Percentiles rank a stretch among this genome's conserved stretches.
These are phyloP conservation scores for Malurus leucopterus DNA, from an alignment of 2,797 vertebrate species.

Conservation along the genomic window DNA sequence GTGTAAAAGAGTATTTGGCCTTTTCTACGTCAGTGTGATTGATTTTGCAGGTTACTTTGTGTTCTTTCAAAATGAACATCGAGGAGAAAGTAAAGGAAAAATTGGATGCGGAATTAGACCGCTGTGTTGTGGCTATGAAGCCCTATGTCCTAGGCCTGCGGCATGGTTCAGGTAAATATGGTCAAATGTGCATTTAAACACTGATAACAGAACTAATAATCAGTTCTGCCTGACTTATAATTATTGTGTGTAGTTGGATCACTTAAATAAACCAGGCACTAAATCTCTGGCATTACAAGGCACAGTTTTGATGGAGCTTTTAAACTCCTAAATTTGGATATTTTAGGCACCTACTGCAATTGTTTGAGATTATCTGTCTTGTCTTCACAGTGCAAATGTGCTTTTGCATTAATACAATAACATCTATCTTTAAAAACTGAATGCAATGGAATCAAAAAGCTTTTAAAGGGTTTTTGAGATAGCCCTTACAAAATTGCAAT, in stretches of 20 bases:
- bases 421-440: background rate
- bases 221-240: background rate
- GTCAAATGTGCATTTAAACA: background rate
- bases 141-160: slow-evolving; percentile 85
- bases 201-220: background rate
- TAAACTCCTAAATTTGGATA: background rate
- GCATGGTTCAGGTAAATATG: slow-evolving; percentile 79
- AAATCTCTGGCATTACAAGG: background rate
- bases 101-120: slow-evolving; percentile 88
- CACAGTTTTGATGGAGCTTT: background rate
- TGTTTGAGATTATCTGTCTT: background rate
- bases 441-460: background rate
- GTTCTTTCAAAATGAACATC: slow-evolving; percentile 71
- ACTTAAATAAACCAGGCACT: background rate
- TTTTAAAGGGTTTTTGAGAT: background rate
- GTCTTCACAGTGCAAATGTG: background rate
- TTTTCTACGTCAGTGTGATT: background rate
- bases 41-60: slow-evolving; percentile 14
- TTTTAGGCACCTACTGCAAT: background rate
- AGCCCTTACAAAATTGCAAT: background rate
- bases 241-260: background rate
- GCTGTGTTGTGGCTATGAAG: slow-evolving; percentile 88
- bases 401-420: background rate
- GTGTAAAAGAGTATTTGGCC: accelerated
- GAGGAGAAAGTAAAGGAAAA: slow-evolving; percentile 79